A percentile compares a stretch with the other conserved stretches of the same genome.
Conservation (phyloP, 2,797 vertebrate species). For the Cuculus canorus region DNA sequence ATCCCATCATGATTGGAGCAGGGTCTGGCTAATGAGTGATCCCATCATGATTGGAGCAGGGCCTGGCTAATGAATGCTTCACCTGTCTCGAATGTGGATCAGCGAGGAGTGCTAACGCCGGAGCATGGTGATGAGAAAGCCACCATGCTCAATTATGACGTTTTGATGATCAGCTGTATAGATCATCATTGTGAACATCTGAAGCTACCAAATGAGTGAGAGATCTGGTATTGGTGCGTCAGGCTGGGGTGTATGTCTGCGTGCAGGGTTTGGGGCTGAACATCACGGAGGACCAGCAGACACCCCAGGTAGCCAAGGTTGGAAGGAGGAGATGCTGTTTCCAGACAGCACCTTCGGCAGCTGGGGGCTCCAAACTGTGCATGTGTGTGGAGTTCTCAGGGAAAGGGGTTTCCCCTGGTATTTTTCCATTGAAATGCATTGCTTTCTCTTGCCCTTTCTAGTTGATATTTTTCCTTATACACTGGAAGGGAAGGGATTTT, state of each 20-base stretch:
- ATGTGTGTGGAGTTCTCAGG: background rate
- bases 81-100: background rate
- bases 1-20: background rate
- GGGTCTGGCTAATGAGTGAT: background rate
- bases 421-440: background rate
- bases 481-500: background rate
- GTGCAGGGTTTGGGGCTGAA: accelerated
- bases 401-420: background rate
- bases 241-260: background rate
- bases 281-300: background rate
- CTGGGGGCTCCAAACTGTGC: accelerated
- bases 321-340: background rate
- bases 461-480: background rate
- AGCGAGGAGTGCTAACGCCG: background rate
- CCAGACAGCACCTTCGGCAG: accelerated
- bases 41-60: background rate
- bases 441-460: background rate
- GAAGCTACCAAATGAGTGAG: background rate
- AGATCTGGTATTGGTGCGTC: background rate
- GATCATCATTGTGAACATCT: background rate
- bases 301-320: accelerated
- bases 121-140: background rate
- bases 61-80: background rate
- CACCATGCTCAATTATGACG: background rate
- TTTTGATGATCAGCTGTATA: background rate